Evolutionary conservation across 2,113 vertebrate species (phyloP), one percentile per base, ranked within the genome.

Genomic region (Dasyornis broadbenti): DNA sequence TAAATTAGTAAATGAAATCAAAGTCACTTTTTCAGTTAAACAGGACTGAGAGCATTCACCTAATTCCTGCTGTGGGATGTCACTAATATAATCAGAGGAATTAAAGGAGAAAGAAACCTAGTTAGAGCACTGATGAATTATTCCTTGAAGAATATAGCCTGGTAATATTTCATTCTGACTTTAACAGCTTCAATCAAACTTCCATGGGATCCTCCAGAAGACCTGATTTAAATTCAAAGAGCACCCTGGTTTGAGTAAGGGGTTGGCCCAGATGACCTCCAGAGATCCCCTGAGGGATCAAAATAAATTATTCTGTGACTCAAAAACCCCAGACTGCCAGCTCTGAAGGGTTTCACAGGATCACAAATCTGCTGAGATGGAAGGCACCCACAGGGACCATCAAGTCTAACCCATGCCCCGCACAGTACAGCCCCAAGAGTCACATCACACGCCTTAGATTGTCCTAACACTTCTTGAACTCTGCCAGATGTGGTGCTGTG

Each of bases 121-220:
- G 64, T 91, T 82, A 89, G 52, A 85, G n/a, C 49, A 44, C 68
- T 83, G 71, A 70, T 82, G 71, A 94, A 90, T 85, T 94, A 85
- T 86, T 94, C 71, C 78, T 92, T 2, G 0, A 92, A 92, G 57
- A 35, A 50, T 56, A 81, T 28, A 66, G 54, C 54, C 76, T 56
- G 59, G 42, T 63, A 90, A 33, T 59, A 60, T 73, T 59, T 92
- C 64, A 28, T 79, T 92, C 52, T 66, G 45, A 22, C 53, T 95
- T 88, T 88, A 94, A 93, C 22, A 63, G 39, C 56, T 80, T 80
- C 82, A 82, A n/a, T 73, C 53, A 89, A 76, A 60, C 72, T 87
- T 96, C 28, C 63, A 73, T 3, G 33, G 59, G 52, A 88, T 81
- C 27, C 12, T 86, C 72, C 33, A 61, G 27, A 90, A 95, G 24